phyloP scores from a whole-genome alignment of 2,888 invertebrate genomes.

The Slavum lentiscoides region DNA sequence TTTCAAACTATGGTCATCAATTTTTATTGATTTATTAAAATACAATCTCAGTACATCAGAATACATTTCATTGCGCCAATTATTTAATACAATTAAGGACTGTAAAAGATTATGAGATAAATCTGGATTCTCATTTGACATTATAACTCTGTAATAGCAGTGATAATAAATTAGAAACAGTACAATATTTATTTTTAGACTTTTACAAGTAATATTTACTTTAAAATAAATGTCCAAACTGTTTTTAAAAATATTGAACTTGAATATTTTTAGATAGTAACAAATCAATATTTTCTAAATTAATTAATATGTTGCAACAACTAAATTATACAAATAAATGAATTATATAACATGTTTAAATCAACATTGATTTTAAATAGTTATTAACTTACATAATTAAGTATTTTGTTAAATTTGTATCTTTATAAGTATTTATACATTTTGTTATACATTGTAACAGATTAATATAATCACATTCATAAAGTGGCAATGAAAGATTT shows the following conservation, averaged over 20 bases:
- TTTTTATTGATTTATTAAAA: constrained; percentile 38
- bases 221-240: constrained; percentile 60
- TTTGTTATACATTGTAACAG: constrained; percentile 61
- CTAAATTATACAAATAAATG: constrained; percentile 53
- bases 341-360: constrained; percentile 8
- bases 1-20: constrained; percentile 33
- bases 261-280: constrained; percentile 55
- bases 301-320: constrained; percentile 58
- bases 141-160: constrained; percentile 13
- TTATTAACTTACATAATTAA: constrained; percentile 56
- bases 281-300: constrained; percentile 57
- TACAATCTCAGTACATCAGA: constrained; percentile 30
- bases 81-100: constrained; percentile 15
- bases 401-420: constrained; percentile 59
- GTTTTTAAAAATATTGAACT: constrained; percentile 59
- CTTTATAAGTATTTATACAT: constrained; percentile 59
- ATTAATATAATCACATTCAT: constrained; percentile 58
- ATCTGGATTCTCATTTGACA: constrained; percentile 32
- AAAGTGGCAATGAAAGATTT: constrained; percentile 53
- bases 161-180: neutral
- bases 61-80: constrained; percentile 42
- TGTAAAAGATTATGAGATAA: constrained; percentile 37
- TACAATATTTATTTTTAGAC: neutral
- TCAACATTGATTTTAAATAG: constrained; percentile 9
- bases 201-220: constrained; percentile 58